These are phyloP conservation scores for Sciaenops ocellatus DNA, from an alignment of 2,797 vertebrate species.

Conservation along the genomic window DNA sequence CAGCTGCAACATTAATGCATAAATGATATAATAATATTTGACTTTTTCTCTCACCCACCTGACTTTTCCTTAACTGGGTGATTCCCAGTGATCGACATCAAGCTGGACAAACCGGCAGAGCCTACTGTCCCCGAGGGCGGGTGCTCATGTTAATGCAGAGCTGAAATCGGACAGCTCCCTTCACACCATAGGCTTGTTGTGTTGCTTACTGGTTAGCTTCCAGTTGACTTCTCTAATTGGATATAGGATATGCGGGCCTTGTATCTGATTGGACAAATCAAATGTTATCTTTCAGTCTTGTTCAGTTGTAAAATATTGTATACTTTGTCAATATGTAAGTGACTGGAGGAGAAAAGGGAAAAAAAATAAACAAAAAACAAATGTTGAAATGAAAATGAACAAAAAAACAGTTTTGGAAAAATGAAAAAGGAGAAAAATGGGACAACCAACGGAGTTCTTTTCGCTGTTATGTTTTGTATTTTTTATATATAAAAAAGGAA, in stretches of 20 bases:
- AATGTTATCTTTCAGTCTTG: slow-evolving; percentile 86
- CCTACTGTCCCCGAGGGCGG: slow-evolving; percentile 89
- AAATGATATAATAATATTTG: neutral
- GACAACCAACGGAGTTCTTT: slow-evolving; percentile 81
- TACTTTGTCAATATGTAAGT: slow-evolving; percentile 94
- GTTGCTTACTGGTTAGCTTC: slow-evolving; percentile 96
- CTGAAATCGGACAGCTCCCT: slow-evolving; percentile 83
- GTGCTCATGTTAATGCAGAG: slow-evolving; percentile 94
- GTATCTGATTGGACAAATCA: slow-evolving; percentile 86
- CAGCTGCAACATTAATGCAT: too few relatives aligned
- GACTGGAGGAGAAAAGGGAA: slow-evolving; percentile 84
- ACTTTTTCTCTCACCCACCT: neutral
- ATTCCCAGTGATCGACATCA: slow-evolving; percentile 92
- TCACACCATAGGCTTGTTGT: slow-evolving; percentile 93
- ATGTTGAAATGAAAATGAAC: slow-evolving; percentile 71
- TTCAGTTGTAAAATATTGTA: slow-evolving; percentile 95
- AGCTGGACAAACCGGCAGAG: slow-evolving; percentile 93
- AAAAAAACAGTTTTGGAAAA: slow-evolving; percentile 79
- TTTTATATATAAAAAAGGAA: slow-evolving; percentile 93
- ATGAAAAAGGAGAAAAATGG: slow-evolving; percentile 67
- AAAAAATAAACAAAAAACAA: slow-evolving; percentile 76
- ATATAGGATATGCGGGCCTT: slow-evolving; percentile 83
- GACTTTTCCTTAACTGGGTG: slow-evolving; percentile 68
- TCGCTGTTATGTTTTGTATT: slow-evolving; percentile 92
- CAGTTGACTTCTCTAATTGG: slow-evolving; percentile 89